Evolutionary conservation across 2,113 vertebrate genomes (phyloP).

Genomic region (Rhea pennata): DNA sequence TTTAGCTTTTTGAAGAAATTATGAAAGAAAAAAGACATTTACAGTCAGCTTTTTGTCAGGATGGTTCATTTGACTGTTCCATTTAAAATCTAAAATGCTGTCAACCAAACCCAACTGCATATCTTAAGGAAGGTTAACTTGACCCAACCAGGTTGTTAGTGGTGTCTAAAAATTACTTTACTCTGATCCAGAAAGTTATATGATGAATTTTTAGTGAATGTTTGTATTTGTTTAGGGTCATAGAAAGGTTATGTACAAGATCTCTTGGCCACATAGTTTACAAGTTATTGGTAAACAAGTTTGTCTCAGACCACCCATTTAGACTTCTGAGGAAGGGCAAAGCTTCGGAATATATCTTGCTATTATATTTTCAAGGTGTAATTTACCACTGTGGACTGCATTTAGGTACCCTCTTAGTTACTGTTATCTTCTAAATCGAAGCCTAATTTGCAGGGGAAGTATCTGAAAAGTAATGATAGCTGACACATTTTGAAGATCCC

Average conservation of each 20-base stretch:
- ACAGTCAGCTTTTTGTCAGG: neutral
- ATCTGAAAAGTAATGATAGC: neutral
- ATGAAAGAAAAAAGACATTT: neutral
- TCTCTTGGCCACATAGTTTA: neutral
- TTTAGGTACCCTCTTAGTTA: neutral
- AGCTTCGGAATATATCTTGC: neutral
- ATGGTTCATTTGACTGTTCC: neutral
- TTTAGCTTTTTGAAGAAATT: neutral
- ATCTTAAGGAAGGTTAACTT: conserved; percentile 30
- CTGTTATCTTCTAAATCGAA: neutral
- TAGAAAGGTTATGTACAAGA: neutral
- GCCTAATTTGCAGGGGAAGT: neutral
- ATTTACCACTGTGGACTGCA: accelerated
- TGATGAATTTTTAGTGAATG: neutral
- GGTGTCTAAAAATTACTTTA: conserved; percentile 8
- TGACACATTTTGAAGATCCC: neutral
- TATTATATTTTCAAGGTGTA: neutral
- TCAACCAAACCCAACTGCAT: neutral
- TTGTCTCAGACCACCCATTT: neutral
- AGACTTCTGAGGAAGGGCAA: neutral
- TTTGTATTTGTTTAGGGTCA: conserved; percentile 25
- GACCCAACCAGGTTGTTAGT: conserved; percentile 30
- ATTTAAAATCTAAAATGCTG: neutral
- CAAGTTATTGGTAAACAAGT: neutral
- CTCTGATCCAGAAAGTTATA: neutral